These are phyloP conservation scores for Ceratitis capitata DNA, from an alignment of 1,140 invertebrate genomes.

Conservation along the genomic window DNA sequence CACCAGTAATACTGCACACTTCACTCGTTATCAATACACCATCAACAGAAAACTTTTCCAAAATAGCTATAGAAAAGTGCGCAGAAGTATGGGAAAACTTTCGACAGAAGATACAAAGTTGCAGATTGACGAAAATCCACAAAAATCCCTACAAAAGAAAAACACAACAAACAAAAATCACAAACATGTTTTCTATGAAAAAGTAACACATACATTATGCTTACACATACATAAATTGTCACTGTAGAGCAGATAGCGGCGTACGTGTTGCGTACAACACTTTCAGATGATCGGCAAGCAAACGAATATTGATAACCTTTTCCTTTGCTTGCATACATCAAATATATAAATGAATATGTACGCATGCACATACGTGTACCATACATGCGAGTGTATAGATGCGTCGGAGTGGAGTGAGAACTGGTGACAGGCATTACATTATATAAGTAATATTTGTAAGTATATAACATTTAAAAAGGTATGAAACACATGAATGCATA, in stretches of 20 bases:
- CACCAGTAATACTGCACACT: background rate
- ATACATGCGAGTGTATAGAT: too few species aligned
- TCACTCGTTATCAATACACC: background rate
- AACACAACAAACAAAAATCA: background rate
- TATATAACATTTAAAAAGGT: background rate
- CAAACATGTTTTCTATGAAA: background rate
- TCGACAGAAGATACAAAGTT: background rate
- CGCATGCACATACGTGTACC: background rate
- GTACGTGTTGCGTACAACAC: background rate
- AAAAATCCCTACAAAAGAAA: background rate
- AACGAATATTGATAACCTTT: background rate
- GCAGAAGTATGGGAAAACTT: background rate
- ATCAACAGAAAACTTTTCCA: background rate
- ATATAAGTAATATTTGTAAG: background rate
- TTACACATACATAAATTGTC: background rate
- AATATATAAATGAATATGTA: background rate
- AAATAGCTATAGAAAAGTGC: background rate
- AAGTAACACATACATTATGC: too few species aligned
- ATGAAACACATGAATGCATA: background rate
- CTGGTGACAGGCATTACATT: background rate
- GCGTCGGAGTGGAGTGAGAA: background rate
- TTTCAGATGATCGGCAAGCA: background rate
- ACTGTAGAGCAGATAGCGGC: background rate
- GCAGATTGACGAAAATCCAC: background rate
- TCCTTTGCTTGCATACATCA: background rate